Evolutionary conservation across 1,140 invertebrate genomes (phyloP).

Genomic region (Chironomus striatipennis): DNA sequence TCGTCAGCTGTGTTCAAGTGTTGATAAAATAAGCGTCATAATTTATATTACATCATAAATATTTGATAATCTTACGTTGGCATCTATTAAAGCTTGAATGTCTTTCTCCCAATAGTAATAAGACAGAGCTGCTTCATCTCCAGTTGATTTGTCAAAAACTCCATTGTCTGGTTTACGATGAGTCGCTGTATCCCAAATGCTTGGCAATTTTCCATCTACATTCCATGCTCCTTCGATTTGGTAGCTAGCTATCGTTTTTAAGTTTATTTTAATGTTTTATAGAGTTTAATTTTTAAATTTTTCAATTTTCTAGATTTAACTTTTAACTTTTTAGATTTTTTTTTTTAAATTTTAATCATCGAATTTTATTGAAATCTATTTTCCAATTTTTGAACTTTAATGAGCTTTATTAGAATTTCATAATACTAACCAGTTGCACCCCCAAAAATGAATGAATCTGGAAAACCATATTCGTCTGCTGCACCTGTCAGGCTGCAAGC

Average conservation of each 20-base stretch:
- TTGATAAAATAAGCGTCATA: too few relatives aligned
- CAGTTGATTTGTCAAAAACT: slow-evolving; percentile 45
- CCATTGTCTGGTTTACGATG: slow-evolving; percentile 42
- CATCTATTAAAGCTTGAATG: slow-evolving; percentile 41
- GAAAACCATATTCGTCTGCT: neutral
- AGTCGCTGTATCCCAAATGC: slow-evolving; percentile 51
- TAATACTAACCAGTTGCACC: neutral
- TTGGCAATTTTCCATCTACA: slow-evolving; percentile 35
- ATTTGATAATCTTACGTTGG: slow-evolving; percentile 50
- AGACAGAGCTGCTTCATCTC: slow-evolving; percentile 49
- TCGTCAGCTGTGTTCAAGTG: slow-evolving; percentile 34
- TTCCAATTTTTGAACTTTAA: too few relatives aligned
- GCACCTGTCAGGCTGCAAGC: neutral
- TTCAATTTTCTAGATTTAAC: too few relatives aligned
- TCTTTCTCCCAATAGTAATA: slow-evolving; percentile 51
- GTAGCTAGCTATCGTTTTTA: slow-evolving; percentile 43
- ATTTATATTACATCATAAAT: too few relatives aligned
- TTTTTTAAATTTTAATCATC: too few relatives aligned
- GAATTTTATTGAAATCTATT: too few relatives aligned
- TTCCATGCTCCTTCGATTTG: slow-evolving; percentile 50
- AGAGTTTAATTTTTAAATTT: too few relatives aligned
- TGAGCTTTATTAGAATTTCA: too few relatives aligned
- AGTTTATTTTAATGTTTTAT: too few relatives aligned
- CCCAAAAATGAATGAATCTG: neutral
- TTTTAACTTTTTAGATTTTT: too few relatives aligned